Conservation (phyloP, 2,113 vertebrate genomes). For the Ibidorhyncha struthersii region DNA sequence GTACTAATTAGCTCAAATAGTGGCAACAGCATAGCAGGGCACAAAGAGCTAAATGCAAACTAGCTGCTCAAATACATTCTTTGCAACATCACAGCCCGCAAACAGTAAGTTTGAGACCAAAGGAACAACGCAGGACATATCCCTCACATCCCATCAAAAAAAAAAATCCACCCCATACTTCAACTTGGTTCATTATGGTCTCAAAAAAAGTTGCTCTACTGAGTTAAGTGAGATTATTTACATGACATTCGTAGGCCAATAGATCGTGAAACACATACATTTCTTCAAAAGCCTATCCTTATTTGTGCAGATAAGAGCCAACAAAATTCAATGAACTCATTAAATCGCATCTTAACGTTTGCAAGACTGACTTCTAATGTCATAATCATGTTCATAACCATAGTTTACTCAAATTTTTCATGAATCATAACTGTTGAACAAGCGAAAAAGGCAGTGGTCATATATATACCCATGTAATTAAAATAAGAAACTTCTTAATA, state of each 20-base stretch:
- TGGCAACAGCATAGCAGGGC: not conserved
- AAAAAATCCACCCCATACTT: not conserved
- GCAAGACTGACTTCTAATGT: not conserved
- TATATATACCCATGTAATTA: not conserved
- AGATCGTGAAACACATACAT: not conserved
- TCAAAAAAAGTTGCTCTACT: not conserved
- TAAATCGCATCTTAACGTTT: not conserved
- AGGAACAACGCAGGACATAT: not conserved
- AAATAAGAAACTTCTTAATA: not conserved
- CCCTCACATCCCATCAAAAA: not conserved
- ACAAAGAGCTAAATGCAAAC: not conserved
- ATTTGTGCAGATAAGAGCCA: not conserved
- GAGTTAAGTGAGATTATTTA: not conserved
- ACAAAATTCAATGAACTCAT: not conserved
- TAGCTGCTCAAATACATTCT: not conserved
- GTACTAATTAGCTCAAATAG: not conserved
- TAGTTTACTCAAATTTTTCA: not conserved
- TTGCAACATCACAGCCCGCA: not conserved
- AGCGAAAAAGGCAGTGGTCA: rapidly evolving
- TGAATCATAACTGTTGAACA: not conserved
- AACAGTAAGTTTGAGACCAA: not conserved
- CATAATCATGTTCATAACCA: not conserved
- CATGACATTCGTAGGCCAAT: not conserved
- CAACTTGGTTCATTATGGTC: rapidly evolving
- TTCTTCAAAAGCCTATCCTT: not conserved